Base-by-base conservation (phyloP, 2,797 vertebrate genomes). In the Delichon dasypus region DNA sequence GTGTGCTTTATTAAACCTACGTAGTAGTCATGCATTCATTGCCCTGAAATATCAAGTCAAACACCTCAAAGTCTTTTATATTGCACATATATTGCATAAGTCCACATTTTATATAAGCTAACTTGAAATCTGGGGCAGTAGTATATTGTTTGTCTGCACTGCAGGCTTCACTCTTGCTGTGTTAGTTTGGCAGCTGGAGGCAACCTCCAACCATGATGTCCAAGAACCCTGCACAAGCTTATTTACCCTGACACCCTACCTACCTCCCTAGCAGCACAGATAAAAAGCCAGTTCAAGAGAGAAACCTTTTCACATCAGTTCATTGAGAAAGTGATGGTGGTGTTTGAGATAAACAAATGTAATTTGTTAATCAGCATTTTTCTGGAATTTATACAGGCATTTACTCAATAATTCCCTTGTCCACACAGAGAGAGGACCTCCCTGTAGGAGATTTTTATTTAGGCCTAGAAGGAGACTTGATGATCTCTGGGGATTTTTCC, bases 401-500 rank as follows among this genome's bases (percentile, higher is more conserved):
- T 87, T 80, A 55, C 25, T 64, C 34, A 25, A 26, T 64, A 32
- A 64, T 54, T 88, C 61, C 57, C 17, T 75, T 64, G 13, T 26
- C 8, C 25, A 66, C 29, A 10, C 2, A 6, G 54, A 75, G 4
- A 8, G 5, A 80, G 13, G 58, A 75, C 26, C 55, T 88, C 16
- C 18, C 16, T 77, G 15, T 44, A 38, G 54, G 48, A 91, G 6
- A 48, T 71, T 83, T 77, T 71, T 58, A 51, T 80, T 78, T 77
- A 11, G 30, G 32, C 7, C 3, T 40, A 22, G 18, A 30, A 47
- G 50, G 30, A 81, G n/a, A 68, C 8, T 65, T 50, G 15, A 34
- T 0, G 0, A n/a, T 60, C 23, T 67, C 36, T 8, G 20, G 25
- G 27, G 12, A 74, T 11, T 1, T 0, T 50, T 64, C 26, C 7